Percentiles rank a stretch among this genome's conserved stretches.
Conservation (phyloP, 2,888 invertebrate genomes). For the Abscondita cerata region DNA sequence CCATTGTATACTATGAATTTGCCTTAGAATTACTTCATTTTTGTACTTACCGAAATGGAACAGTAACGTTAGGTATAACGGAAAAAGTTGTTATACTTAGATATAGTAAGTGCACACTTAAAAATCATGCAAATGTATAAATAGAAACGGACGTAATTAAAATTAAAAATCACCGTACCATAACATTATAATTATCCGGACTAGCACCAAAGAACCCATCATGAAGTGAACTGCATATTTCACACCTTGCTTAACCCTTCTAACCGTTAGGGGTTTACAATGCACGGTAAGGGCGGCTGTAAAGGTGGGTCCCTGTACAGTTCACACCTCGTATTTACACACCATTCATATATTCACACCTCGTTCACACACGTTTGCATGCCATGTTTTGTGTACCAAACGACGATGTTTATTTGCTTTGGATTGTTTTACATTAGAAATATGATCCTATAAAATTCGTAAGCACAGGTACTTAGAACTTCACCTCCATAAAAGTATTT, state of each 20-base stretch:
- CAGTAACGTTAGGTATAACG: constrained; percentile 13
- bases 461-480: constrained; percentile 26
- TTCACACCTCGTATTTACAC: constrained; percentile 40
- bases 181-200: constrained; percentile 34
- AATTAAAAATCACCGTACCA: constrained; percentile 31
- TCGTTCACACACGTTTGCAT: constrained; percentile 33
- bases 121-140: constrained; percentile 19
- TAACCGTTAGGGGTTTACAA: constrained; percentile 30
- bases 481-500: constrained; percentile 16
- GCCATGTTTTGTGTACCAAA: constrained; percentile 34
- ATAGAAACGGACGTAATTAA: constrained; percentile 33
- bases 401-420: constrained; percentile 37
- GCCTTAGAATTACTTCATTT: not conserved
- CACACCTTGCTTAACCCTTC: constrained; percentile 42
- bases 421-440: constrained; percentile 40
- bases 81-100: constrained; percentile 17
- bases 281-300: constrained; percentile 36
- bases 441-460: constrained; percentile 33
- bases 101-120: not conserved
- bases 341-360: constrained; percentile 40
- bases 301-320: constrained; percentile 39
- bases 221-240: constrained; percentile 34
- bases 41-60: constrained; percentile 10
- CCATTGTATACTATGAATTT: not conserved
- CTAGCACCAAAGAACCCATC: constrained; percentile 33